A percentile compares a stretch with the other conserved stretches of the same genome.
Conservation (phyloP, 2,797 vertebrate genomes). For the Fistularia tabacaria region DNA sequence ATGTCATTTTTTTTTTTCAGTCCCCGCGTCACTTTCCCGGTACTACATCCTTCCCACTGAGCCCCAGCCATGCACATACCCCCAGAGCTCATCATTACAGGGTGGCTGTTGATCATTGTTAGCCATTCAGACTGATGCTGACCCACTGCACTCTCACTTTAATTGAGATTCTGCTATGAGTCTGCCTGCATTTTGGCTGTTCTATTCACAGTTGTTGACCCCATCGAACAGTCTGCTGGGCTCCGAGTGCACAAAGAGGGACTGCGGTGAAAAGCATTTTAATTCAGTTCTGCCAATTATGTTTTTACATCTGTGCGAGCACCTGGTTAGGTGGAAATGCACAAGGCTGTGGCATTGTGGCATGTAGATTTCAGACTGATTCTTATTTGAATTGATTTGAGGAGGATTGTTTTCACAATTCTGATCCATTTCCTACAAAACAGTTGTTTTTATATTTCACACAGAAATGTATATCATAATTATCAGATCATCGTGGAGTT, state of each 20-base stretch:
- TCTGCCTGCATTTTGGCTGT: constrained; percentile 27
- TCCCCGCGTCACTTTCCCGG: constrained; percentile 37
- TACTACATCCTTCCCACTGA: constrained; percentile 38
- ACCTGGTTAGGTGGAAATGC: constrained; percentile 1
- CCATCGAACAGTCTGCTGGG: constrained; percentile 21
- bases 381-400: constrained; percentile 11
- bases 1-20: constrained; percentile 46
- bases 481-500: background rate
- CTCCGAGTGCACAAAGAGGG: constrained; percentile 15
- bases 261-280: constrained; percentile 30
- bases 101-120: constrained; percentile 64
- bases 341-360: background rate
- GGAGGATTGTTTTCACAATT: constrained; percentile 21
- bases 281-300: constrained; percentile 36
- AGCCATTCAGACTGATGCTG: constrained; percentile 47
- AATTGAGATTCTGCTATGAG: constrained; percentile 71
- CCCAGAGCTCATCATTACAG: constrained; percentile 58
- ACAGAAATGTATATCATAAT: constrained; percentile 12
- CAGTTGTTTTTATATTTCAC: constrained; percentile 21
- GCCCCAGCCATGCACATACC: constrained; percentile 13
- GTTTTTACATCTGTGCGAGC: constrained; percentile 12
- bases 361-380: constrained; percentile 3
- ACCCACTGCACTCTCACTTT: constrained; percentile 49
- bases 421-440: constrained; percentile 13
- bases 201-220: constrained; percentile 39